Base-by-base conservation (phyloP, 2,888 invertebrate genomes). In the Nezara viridula region DNA sequence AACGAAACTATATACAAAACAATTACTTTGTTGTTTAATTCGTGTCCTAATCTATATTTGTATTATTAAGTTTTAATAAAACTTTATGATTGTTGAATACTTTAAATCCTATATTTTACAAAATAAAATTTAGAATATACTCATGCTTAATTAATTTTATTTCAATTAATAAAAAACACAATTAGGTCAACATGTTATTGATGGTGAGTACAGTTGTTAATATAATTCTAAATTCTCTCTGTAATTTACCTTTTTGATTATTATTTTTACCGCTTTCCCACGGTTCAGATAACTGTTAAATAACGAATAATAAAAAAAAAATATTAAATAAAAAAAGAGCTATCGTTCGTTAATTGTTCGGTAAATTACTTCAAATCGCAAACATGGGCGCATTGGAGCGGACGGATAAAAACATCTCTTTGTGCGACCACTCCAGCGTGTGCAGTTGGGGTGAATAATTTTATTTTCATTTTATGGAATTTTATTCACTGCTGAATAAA, bases 391-490 rank as follows among this genome's bases (percentile, higher is more conserved):
- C 66, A 73, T 73, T 37, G 37, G 21, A 37, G 66, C 66, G 66
- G 27, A 73, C 16, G 21, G 37, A 73, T 37, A 73, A 73, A 73
- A 73, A 73, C 66, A 73, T 37, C 66, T 9, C 66, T 73, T 73
- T 73, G 66, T 37, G 66, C 66, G 9, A 12, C 32, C 66, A 19
- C 9, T 37, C 32, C 21, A 32, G 9, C 66, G 37, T 73, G 19
- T 37, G 66, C 37, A 32, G 37, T 9, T 32, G 66, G 66, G 66
- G 32, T 73, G 66, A 73, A 73, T 73, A 73, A 73, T 73, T 73
- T 73, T 73, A 73, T 73, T 73, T 73, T 73, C 32, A 32, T 73
- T 73, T 73, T 73, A 73, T 37, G 37, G 19, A 73, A 73, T 73
- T 73, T 73, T 73, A 73, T 73, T 37, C 66, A 19, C 1, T 37